Percentiles rank a stretch among this genome's conserved stretches.
Conservation (phyloP, 2,888 invertebrate species). For the Parelbella ahira region DNA sequence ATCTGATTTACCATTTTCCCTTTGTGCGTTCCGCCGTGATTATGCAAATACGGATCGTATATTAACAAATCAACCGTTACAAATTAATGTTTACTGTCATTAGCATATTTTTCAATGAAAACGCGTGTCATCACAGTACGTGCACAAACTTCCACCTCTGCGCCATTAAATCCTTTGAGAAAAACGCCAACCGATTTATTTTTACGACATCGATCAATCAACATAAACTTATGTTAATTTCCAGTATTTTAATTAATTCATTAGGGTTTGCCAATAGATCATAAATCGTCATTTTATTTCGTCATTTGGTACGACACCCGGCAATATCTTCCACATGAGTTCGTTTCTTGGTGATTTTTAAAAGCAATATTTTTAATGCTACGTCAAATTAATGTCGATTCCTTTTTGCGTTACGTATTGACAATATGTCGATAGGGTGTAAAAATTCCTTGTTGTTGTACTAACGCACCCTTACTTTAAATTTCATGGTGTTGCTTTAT, state of each 20-base stretch:
- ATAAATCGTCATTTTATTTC: slow-evolving; percentile 64
- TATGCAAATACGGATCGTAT: slow-evolving; percentile 62
- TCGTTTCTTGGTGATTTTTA: slow-evolving; percentile 58
- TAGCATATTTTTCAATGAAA: slow-evolving; percentile 69
- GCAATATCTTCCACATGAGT: slow-evolving; percentile 68
- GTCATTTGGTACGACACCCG: slow-evolving; percentile 45
- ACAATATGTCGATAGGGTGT: slow-evolving; percentile 75
- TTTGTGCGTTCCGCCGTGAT: slow-evolving; percentile 47
- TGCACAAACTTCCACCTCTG: slow-evolving; percentile 42
- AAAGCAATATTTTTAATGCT: slow-evolving; percentile 77
- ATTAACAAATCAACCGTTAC: slow-evolving; percentile 79
- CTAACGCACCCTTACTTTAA: slow-evolving; percentile 64
- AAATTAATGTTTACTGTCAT: slow-evolving; percentile 76
- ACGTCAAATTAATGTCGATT: slow-evolving; percentile 76
- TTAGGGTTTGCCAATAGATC: slow-evolving; percentile 52
- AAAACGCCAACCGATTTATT: slow-evolving; percentile 41
- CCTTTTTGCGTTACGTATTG: slow-evolving; percentile 63
- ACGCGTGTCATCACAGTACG: slow-evolving; percentile 59
- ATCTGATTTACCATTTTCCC: slow-evolving; percentile 37
- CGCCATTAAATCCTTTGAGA: slow-evolving; percentile 53
- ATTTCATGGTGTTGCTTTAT: slow-evolving; percentile 68
- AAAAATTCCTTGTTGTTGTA: slow-evolving; percentile 50
- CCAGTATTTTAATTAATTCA: slow-evolving; percentile 58
- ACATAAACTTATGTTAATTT: slow-evolving; percentile 60
- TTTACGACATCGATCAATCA: slow-evolving; percentile 75